Evolutionary conservation across 2,888 invertebrate genomes (phyloP).

Genomic region (Malthinus seriepunctatus): DNA sequence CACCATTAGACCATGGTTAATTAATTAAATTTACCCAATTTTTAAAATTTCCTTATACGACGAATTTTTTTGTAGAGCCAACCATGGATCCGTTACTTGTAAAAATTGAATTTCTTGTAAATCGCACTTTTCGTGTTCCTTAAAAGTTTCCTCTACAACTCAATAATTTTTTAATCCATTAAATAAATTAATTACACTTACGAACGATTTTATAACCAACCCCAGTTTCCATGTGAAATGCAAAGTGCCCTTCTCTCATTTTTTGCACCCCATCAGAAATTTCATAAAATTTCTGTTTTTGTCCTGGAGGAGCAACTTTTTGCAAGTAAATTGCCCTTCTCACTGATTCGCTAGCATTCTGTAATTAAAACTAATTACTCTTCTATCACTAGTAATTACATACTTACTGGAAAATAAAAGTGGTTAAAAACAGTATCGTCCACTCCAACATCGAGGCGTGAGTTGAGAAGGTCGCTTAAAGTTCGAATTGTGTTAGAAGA

Average conservation of each 20-base stretch:
- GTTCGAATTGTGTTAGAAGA: conserved; percentile 70
- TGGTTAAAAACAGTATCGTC: conserved; percentile 72
- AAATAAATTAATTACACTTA: conserved; percentile 32
- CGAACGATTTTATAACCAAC: conserved; percentile 70
- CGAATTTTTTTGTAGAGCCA: conserved; percentile 65
- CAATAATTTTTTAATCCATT: conserved; percentile 47
- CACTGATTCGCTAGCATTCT: conserved; percentile 68
- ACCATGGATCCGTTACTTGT: conserved; percentile 66
- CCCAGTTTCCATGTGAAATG: conserved; percentile 73
- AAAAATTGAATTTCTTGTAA: conserved; percentile 65
- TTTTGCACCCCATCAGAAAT: conserved; percentile 65
- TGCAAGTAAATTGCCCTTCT: conserved; percentile 65
- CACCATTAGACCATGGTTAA: conserved; percentile 5
- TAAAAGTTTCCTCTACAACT: conserved; percentile 66
- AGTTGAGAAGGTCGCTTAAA: conserved; percentile 65
- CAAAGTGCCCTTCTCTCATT: conserved; percentile 67
- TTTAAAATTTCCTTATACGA: conserved; percentile 66
- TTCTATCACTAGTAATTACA: not conserved
- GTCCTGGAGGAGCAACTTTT: conserved; percentile 66
- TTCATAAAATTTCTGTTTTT: conserved; percentile 60
- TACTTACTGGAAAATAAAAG: conserved; percentile 67
- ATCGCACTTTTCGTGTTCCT: conserved; percentile 74
- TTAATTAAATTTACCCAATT: conserved; percentile 57
- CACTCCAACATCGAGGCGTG: conserved; percentile 67
- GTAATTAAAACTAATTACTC: conserved; percentile 29